phyloP scores from a whole-genome alignment of 1,140 invertebrate species.

The Drosophila arawakana region DNA sequence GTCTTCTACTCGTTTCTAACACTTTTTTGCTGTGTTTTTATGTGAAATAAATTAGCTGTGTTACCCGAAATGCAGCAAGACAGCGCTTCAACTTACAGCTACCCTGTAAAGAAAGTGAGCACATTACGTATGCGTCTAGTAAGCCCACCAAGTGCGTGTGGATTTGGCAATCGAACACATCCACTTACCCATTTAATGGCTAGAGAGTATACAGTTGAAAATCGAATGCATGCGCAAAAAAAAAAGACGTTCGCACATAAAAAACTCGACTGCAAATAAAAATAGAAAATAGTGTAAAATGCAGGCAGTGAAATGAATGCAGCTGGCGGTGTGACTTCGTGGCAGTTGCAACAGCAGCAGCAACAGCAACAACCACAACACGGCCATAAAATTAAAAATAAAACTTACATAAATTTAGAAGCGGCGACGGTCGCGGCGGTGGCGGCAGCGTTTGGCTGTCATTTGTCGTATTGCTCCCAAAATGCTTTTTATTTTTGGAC shows the following conservation, averaged over 20 bases:
- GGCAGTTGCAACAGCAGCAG: constrained; percentile 48
- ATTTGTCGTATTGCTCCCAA: constrained; percentile 76
- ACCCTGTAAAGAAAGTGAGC: background rate
- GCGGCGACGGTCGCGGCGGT: constrained; percentile 29
- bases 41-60: constrained; percentile 50
- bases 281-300: constrained; percentile 51
- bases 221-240: constrained; percentile 26
- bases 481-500: constrained; percentile 79
- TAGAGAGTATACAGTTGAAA: constrained; percentile 12
- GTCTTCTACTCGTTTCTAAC: background rate
- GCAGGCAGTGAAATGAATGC: constrained; percentile 42
- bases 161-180: background rate
- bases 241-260: constrained; percentile 31
- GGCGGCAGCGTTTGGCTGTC: constrained; percentile 38
- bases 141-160: background rate
- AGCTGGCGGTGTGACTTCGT: constrained; percentile 46
- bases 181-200: background rate
- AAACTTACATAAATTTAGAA: constrained; percentile 82
- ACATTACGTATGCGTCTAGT: background rate
- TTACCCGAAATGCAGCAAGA: constrained; percentile 29
- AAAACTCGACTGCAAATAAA: constrained; percentile 47
- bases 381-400: constrained; percentile 78
- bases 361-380: constrained; percentile 50
- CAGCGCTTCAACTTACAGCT: background rate
- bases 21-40: constrained; percentile 24